A percentile compares a stretch with the other conserved stretches of the same genome.
These are phyloP conservation scores for Loxodonta africana DNA, from an alignment of 2,113 vertebrate species.

Conservation along the genomic window DNA sequence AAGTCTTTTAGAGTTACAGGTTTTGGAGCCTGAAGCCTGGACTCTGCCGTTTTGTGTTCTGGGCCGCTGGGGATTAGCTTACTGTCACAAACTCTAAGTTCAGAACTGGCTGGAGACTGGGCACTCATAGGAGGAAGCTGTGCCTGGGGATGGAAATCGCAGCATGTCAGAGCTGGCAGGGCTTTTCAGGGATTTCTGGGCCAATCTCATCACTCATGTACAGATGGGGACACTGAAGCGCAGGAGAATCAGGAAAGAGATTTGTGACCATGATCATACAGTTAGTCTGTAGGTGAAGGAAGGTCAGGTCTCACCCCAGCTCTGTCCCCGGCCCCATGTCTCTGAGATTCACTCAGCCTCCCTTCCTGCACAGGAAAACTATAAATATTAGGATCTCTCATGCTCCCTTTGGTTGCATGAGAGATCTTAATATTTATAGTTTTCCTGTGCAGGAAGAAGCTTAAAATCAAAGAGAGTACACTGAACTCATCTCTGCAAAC, in stretches of 20 bases:
- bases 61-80: neutral
- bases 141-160: neutral
- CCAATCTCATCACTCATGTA: neutral
- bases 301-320: neutral
- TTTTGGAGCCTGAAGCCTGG: neutral
- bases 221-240: neutral
- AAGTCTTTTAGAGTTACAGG: neutral
- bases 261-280: neutral
- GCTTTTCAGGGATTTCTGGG: neutral
- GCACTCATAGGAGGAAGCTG: neutral
- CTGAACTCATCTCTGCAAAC: neutral
- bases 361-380: neutral
- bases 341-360: neutral
- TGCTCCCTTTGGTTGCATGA: neutral
- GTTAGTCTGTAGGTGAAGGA: neutral
- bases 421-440: neutral
- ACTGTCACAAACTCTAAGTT: neutral
- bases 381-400: neutral
- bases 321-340: neutral
- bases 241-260: neutral
- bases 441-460: neutral
- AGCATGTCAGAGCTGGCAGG: neutral
- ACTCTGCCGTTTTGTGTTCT: constrained; percentile 7
- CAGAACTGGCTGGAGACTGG: neutral
- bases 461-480: neutral